A percentile compares a stretch with the other conserved stretches of the same genome.
Evolutionary conservation across 2,113 vertebrate genomes (phyloP).

Genomic region (Aspiorhynchus laticeps): DNA sequence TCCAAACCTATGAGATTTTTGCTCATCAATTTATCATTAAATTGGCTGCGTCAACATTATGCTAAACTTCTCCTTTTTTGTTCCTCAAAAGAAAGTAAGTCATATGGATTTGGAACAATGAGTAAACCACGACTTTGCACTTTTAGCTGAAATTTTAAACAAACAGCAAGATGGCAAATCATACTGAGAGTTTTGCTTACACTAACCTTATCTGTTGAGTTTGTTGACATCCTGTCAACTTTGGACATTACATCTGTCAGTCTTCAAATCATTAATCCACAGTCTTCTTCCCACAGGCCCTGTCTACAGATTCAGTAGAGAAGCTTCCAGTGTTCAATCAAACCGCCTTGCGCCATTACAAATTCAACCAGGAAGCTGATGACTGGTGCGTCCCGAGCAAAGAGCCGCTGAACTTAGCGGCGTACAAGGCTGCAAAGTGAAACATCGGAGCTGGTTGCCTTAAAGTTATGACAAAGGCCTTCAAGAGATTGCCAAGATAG

Average conservation of each 20-base stretch:
- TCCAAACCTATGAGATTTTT: no score
- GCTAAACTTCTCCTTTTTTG: not conserved
- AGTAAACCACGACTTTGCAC: not conserved
- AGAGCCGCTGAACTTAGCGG: conserved; percentile 84
- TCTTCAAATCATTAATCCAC: conserved; percentile 13
- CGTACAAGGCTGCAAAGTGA: conserved; percentile 64
- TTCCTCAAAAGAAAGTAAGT: not conserved
- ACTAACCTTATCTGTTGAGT: not conserved
- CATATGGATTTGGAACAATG: not conserved
- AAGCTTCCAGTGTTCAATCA: conserved; percentile 88
- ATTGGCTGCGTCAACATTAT: not conserved
- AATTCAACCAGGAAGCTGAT: conserved; percentile 82
- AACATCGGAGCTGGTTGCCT: not conserved
- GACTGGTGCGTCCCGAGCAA: conserved; percentile 89
- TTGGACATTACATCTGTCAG: not conserved
- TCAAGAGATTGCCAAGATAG: not conserved
- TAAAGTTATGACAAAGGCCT: not conserved
- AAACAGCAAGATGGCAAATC: not conserved
- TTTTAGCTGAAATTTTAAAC: not conserved
- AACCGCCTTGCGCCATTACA: conserved; percentile 87
- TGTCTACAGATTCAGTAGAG: conserved; percentile 87
- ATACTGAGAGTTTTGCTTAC: not conserved
- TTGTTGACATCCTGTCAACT: conserved; percentile 2
- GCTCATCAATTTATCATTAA: no score
- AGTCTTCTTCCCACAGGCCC: conserved; percentile 70